Percentiles rank a stretch among this genome's conserved stretches.
Conservation (phyloP, 2,797 vertebrate genomes). For the Sebastes taczanowskii region DNA sequence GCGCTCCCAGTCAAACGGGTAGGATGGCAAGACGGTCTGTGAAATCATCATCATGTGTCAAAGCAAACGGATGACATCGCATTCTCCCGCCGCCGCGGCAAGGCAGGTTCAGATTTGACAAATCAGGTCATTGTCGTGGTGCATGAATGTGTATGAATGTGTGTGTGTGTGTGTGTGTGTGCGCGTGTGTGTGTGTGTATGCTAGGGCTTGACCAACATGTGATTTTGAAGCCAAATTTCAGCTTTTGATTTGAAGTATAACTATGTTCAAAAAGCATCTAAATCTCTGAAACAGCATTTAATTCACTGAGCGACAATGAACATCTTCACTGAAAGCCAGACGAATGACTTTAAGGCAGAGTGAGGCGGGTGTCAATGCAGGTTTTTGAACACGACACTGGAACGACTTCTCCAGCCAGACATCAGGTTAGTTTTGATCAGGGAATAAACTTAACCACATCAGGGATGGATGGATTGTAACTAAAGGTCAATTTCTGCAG, state of each 20-base stretch:
- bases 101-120: constrained; percentile 14
- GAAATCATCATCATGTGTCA: constrained; percentile 17
- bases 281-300: constrained; percentile 13
- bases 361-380: constrained; percentile 27
- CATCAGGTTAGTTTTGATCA: background rate
- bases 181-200: background rate
- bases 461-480: background rate
- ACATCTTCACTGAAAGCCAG: constrained; percentile 2
- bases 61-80: constrained; percentile 39
- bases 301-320: background rate
- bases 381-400: background rate
- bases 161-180: background rate
- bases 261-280: background rate
- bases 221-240: constrained; percentile 25
- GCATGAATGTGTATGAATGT: background rate
- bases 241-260: background rate
- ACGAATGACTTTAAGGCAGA: constrained; percentile 63
- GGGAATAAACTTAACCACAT: background rate
- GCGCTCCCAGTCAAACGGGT: constrained; percentile 36
- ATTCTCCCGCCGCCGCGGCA: constrained; percentile 1
- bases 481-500: background rate
- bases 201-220: background rate
- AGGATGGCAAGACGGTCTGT: background rate
- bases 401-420: constrained; percentile 16
- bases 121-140: constrained; percentile 12